These are phyloP conservation scores for Acanthopagrus latus DNA, from an alignment of 2,797 vertebrate genomes.

Conservation along the genomic window DNA sequence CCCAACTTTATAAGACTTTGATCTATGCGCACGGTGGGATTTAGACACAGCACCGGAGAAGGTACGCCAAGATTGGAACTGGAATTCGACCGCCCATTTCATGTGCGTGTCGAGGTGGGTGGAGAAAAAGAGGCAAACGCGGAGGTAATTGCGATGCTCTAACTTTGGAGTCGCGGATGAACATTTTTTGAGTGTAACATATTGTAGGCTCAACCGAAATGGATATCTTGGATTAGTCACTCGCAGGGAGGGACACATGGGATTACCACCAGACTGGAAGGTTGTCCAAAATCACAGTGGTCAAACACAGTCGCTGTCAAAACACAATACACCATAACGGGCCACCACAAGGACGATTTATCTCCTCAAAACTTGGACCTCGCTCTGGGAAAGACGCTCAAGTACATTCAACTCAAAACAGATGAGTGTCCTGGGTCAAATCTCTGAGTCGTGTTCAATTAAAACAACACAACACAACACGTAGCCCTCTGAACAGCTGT, in stretches of 20 bases:
- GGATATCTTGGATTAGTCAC: slow-evolving; percentile 61
- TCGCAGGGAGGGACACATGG: slow-evolving; percentile 31
- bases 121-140: slow-evolving; percentile 52
- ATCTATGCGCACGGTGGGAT: slow-evolving; percentile 70
- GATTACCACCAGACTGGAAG: slow-evolving; percentile 45
- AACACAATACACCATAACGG: slow-evolving; percentile 40
- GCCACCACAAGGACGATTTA: slow-evolving; percentile 23
- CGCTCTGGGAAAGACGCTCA: slow-evolving; percentile 51
- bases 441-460: slow-evolving; percentile 71
- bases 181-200: slow-evolving; percentile 56
- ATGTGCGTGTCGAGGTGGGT: slow-evolving; percentile 34
- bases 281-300: slow-evolving; percentile 53
- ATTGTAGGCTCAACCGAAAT: slow-evolving; percentile 51
- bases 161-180: slow-evolving; percentile 51
- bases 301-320: slow-evolving; percentile 48
- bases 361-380: slow-evolving; percentile 41
- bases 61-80: slow-evolving; percentile 48
- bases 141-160: slow-evolving; percentile 65
- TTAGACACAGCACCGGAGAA: slow-evolving; percentile 60
- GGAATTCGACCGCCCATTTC: slow-evolving; percentile 60
- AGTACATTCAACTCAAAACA: slow-evolving; percentile 32
- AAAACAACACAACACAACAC: slow-evolving; percentile 25
- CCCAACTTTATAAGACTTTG: slow-evolving; percentile 80
- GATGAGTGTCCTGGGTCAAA: slow-evolving; percentile 55
- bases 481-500: slow-evolving; percentile 57